Evolutionary conservation across 2,113 vertebrate species (phyloP), one percentile per base, ranked within the genome.

Genomic region (Podilymbus podiceps): DNA sequence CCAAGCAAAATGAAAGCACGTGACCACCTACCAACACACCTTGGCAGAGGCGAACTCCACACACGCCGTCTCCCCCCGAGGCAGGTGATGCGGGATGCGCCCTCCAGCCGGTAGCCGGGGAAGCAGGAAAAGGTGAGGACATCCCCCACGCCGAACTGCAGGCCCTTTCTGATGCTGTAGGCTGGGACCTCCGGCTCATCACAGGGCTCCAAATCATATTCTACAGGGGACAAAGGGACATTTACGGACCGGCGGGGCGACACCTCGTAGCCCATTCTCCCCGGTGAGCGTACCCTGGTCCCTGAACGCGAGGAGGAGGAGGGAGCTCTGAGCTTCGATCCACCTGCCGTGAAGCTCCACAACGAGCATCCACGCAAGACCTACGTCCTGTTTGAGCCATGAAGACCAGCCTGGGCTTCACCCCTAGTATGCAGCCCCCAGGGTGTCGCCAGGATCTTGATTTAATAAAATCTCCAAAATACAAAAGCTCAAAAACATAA

Each of bases 11-110:
- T 98, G 98, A 99, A 99, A 99, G 98, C 98, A 99, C 98, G 92
- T 99, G 99, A 99, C 99, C 99, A 99, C 99, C 99, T 99, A 99
- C 99, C 99, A 99, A 99, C 99, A 99, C 99, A 99, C 99, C 99
- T 99, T 99, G 99, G 99, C 99, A 99, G 99, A 99, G 99, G 99
- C 98, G 99, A 99, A 97, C 99, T 99, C 99, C 99, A 99, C 96
- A 99, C 99, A 83, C 99, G 98, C 98, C 99, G 98, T 97, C 99
- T 98, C 98, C 99, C 99, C 94, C 99, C 99, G 97, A 99, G 99
- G 98, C 99, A 99, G 96, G 99, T 99, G 98, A 99, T 99, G 73
- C 98, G 98, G 33, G 98, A 95, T 0, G 99, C 98, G 22, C 99
- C 99, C 97, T 99, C 99, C 89, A 99, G 98, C n/a, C 99, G 98